Evolutionary conservation across 2,888 invertebrate genomes (phyloP), one percentile per base, ranked within the genome.

Genomic region (Petrophora chlorosata): DNA sequence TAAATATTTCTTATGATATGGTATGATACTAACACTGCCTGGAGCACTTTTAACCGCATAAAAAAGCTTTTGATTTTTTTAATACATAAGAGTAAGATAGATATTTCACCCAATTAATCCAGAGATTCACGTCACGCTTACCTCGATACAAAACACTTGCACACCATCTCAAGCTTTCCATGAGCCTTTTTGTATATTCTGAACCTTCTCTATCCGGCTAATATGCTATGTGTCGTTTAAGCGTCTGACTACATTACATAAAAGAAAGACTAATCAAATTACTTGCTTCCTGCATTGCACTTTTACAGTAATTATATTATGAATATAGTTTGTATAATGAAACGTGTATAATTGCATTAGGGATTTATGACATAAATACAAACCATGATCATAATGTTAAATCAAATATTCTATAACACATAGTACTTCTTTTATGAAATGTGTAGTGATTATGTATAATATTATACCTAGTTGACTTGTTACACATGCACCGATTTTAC

Each of bases 181-280:
- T 26, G n/a, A 36, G 13, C 39, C 14, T 59, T 35, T 28, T 29
- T 54, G 44, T 49, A 38, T 39, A 39, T 38, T 34, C 29, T 36
- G 10, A 36, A 15, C 5, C 10, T 49, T 26, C n/a, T 26, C 29
- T 46, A 33, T 32, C 13, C 40, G 25, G 51, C 55, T 60, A 49
- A 46, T 38, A 38, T 38, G 42, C 50, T 38, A 41, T 48, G 33
- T 53, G 51, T 53, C 46, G 33, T 53, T 48, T 53, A 46, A 55
- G 54, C 52, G 19, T 45, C 22, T 48, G 22, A 25, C 9, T 30
- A 43, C 45, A 22, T 41, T 41, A 45, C 40, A 30, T 17, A 44
- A 46, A 56, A 44, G 33, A 13, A 9, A 4, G 8, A 5, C 10
- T 12, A 40, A 40, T 16, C 3, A 19, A 38, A 2, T 9, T 19